phyloP scores from a whole-genome alignment of 2,113 vertebrate species.

The Planiliza haematocheilus region DNA sequence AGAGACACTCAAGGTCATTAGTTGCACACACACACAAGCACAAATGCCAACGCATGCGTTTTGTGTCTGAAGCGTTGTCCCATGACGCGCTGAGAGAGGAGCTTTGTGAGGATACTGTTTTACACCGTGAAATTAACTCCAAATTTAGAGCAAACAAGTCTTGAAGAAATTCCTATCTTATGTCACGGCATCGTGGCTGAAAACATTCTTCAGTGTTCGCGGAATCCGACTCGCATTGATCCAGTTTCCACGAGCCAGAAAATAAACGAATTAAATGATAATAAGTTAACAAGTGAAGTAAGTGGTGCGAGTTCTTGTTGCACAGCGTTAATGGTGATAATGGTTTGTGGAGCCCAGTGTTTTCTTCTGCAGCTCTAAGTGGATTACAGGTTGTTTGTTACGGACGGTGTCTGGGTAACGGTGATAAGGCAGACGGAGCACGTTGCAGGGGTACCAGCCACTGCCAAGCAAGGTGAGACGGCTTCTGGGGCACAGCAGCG shows the following conservation, averaged over 20 bases:
- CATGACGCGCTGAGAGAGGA: slow-evolving; percentile 14
- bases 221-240: slow-evolving; percentile 39
- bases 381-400: slow-evolving; percentile 81
- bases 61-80: slow-evolving; percentile 42
- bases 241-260: slow-evolving; percentile 9
- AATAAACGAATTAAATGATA: slow-evolving; percentile 33
- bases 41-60: slow-evolving; percentile 34
- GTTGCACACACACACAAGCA: slow-evolving; percentile 19
- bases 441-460: slow-evolving; percentile 56
- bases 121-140: slow-evolving; percentile 70
- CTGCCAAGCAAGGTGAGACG: slow-evolving; percentile 54
- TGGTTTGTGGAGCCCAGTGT: slow-evolving; percentile 55
- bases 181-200: slow-evolving; percentile 4
- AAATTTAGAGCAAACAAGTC: slow-evolving; percentile 51
- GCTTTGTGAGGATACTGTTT: slow-evolving; percentile 50
- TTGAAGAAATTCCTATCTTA: slow-evolving; percentile 38
- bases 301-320: slow-evolving; percentile 61
- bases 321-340: slow-evolving; percentile 63
- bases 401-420: slow-evolving; percentile 70
- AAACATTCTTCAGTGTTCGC: slow-evolving; percentile 26
- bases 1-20: slow-evolving; percentile 79
- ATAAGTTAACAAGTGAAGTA: slow-evolving; percentile 46
- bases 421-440: slow-evolving; percentile 71
- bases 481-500: slow-evolving; percentile 40
- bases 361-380: slow-evolving; percentile 72